These are phyloP conservation scores for Tanytarsus gracilentus DNA, from an alignment of 2,888 invertebrate genomes.

Conservation along the genomic window DNA sequence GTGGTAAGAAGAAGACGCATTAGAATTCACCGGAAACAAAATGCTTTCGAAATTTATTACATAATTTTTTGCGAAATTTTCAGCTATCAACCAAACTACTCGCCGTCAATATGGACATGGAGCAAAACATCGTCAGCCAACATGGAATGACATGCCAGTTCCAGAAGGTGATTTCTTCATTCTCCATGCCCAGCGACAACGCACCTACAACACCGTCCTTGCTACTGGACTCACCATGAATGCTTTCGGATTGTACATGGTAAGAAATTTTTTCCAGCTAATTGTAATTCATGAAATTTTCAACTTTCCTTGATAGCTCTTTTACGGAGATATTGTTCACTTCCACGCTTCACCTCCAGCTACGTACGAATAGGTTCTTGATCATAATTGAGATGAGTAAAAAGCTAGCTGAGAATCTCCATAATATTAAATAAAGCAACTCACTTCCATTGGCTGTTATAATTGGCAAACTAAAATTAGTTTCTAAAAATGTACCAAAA, in stretches of 20 bases:
- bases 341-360: no score
- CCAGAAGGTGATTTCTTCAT: conserved; percentile 16
- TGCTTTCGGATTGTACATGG: neutral
- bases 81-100: neutral
- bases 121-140: neutral
- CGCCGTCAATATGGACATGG: conserved; percentile 19
- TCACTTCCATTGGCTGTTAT: no score
- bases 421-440: no score
- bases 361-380: no score
- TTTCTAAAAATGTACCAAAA: no score
- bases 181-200: neutral
- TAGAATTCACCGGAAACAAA: neutral
- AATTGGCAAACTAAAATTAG: no score
- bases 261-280: neutral
- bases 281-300: no score
- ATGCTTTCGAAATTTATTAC: neutral
- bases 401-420: no score
- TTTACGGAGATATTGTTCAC: no score
- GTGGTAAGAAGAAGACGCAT: neutral
- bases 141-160: conserved; percentile 22
- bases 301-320: no score
- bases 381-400: no score
- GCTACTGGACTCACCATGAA: neutral
- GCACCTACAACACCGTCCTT: conserved; percentile 1
- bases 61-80: neutral